Conservation (phyloP, 1,140 invertebrate genomes). For the Antheraea mylitta region DNA sequence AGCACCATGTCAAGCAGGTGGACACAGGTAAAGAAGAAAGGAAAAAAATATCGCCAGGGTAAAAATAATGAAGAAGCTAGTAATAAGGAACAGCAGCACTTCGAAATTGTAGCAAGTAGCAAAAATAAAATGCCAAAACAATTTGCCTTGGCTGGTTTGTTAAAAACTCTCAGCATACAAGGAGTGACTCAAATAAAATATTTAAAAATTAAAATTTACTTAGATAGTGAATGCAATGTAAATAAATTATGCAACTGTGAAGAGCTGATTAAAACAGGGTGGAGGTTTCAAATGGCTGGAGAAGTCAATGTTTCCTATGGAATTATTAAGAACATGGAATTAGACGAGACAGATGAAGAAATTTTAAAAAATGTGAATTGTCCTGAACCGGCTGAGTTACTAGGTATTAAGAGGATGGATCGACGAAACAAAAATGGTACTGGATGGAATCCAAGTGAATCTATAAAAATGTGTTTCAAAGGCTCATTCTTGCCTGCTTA, state of each 20-base stretch:
- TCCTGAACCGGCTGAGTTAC: neutral
- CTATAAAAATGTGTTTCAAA: conserved; percentile 26
- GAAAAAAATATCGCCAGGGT: conserved; percentile 5
- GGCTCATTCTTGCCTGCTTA: conserved; percentile 19
- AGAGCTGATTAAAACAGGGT: conserved; percentile 18
- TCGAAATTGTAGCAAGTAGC: conserved; percentile 12
- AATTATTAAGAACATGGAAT: conserved; percentile 25
- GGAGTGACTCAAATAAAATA: conserved; percentile 22
- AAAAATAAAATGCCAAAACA: conserved; percentile 26
- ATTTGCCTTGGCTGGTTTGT: conserved; percentile 24
- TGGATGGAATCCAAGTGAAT: conserved; percentile 26
- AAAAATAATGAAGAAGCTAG: neutral
- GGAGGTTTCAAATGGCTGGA: conserved; percentile 17
- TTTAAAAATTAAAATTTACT: conserved; percentile 22
- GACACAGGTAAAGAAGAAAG: conserved; percentile 13
- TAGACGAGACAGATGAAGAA: conserved; percentile 27
- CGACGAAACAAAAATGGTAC: conserved; percentile 11
- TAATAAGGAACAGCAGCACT: conserved; percentile 5
- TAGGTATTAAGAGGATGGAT: conserved; percentile 19
- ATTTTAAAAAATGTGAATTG: conserved; percentile 21
- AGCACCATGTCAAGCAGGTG: conserved; percentile 2
- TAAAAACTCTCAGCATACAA: conserved; percentile 20
- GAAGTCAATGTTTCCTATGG: conserved; percentile 19
- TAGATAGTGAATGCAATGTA: conserved; percentile 9
- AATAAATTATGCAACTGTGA: conserved; percentile 17